Evolutionary conservation across 2,113 vertebrate species (phyloP).

Genomic region (Grantiella picta): DNA sequence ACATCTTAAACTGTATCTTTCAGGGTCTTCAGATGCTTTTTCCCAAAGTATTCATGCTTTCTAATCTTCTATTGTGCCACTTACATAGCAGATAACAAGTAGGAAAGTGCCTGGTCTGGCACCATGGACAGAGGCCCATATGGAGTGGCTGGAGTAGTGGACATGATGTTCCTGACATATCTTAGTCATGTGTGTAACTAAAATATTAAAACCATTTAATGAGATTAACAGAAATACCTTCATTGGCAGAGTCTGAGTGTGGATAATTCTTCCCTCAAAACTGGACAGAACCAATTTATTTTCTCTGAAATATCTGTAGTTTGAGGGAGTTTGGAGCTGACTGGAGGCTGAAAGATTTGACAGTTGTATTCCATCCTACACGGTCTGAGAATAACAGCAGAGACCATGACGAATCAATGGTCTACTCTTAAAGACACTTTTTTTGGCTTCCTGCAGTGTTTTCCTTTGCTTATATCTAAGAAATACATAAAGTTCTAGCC

Average conservation of each 20-base stretch:
- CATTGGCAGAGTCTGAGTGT: background rate
- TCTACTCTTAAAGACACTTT: background rate
- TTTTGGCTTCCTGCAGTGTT: background rate
- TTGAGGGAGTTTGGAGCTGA: background rate
- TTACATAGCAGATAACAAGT: background rate
- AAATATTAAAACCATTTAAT: background rate
- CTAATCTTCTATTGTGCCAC: rapidly evolving
- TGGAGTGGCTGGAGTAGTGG: background rate
- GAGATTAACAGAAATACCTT: background rate
- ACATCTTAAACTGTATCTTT: background rate
- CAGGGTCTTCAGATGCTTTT: background rate
- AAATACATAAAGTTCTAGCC: constrained; percentile 1
- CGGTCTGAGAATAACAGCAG: background rate
- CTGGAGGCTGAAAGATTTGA: background rate
- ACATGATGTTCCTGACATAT: background rate
- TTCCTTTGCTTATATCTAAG: background rate
- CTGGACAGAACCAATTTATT: background rate
- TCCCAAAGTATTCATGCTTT: background rate
- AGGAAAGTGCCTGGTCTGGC: background rate
- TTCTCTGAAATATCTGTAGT: background rate
- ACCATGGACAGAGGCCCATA: constrained; percentile 20
- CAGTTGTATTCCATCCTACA: background rate
- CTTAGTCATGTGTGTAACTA: background rate
- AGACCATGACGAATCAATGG: rapidly evolving
- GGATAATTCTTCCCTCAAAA: background rate